A percentile compares a stretch with the other conserved stretches of the same genome.
Conservation (phyloP, 2,113 vertebrate genomes). For the Parus major region DNA sequence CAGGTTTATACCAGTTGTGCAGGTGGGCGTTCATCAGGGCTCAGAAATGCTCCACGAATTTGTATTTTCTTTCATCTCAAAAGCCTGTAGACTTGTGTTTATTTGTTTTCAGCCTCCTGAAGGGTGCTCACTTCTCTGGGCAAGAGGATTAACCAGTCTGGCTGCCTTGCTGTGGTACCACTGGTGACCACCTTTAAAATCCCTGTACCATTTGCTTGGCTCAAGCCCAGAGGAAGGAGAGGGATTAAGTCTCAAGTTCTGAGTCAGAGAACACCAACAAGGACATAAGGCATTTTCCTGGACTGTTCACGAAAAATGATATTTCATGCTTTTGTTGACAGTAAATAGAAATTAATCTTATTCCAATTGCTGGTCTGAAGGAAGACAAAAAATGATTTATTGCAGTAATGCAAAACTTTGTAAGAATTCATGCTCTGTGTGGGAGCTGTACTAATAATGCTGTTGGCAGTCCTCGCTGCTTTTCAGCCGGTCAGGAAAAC, state of each 20-base stretch:
- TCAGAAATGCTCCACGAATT: background rate
- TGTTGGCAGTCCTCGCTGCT: background rate
- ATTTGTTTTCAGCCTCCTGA: background rate
- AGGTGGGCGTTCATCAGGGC: background rate
- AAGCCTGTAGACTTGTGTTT: background rate
- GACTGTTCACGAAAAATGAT: background rate
- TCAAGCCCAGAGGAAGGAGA: background rate
- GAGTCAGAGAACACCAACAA: background rate
- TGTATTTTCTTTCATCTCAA: background rate
- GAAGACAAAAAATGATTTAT: background rate
- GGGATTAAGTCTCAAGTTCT: background rate
- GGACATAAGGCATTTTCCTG: rapidly evolving
- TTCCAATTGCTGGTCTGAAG: background rate
- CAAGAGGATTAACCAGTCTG: background rate
- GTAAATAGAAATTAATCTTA: background rate
- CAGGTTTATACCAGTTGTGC: background rate
- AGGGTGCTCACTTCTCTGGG: background rate
- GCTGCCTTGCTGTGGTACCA: background rate
- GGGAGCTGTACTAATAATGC: background rate
- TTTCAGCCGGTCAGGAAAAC: background rate
- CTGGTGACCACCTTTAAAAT: background rate
- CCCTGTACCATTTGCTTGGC: background rate
- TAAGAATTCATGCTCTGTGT: background rate
- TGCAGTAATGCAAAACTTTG: background rate
- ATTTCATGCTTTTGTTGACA: background rate